Conservation (phyloP, 2,797 vertebrate genomes). For the Rhynchotus rufescens region DNA sequence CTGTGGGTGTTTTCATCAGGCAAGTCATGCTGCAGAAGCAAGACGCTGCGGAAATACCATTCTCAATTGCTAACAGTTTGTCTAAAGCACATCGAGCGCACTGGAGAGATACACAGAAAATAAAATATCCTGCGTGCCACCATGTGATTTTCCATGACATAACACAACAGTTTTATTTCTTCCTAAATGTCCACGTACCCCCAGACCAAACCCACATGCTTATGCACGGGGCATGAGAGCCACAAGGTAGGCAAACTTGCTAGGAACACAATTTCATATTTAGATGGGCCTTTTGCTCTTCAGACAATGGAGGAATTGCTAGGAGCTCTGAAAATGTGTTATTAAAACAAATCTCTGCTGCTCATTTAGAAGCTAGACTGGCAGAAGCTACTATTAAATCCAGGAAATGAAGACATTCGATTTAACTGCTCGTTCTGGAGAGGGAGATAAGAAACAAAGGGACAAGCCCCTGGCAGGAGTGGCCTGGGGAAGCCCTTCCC, state of each 20-base stretch:
- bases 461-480: background rate
- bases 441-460: slow-evolving; percentile 42
- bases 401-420: slow-evolving; percentile 6
- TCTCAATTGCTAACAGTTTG: background rate
- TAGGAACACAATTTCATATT: background rate
- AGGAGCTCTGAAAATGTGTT: background rate
- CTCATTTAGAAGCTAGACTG: background rate
- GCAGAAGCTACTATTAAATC: background rate
- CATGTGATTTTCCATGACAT: background rate
- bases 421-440: background rate
- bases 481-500: slow-evolving; percentile 26
- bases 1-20: background rate
- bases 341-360: background rate
- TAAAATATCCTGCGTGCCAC: background rate
- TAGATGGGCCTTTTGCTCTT: slow-evolving; percentile 11
- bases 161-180: background rate
- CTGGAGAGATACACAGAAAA: background rate
- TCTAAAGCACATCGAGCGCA: background rate
- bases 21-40: background rate
- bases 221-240: background rate
- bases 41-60: background rate
- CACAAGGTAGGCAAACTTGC: background rate
- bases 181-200: background rate
- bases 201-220: background rate
- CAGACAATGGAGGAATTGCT: background rate